Conservation (phyloP, 2,888 invertebrate species). For the Drosophila meridionalis region DNA sequence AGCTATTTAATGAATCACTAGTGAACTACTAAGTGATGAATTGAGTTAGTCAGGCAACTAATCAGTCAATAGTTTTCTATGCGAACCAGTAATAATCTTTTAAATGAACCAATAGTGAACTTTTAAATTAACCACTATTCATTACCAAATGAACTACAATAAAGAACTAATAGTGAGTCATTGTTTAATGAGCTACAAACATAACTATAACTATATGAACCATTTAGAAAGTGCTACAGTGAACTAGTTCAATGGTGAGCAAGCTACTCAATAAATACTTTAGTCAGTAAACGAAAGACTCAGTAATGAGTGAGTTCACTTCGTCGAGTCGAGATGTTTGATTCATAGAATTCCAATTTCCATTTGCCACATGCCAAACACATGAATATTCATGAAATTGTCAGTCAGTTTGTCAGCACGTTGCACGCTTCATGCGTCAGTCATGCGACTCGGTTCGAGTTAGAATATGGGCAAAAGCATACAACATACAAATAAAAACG, state of each 20-base stretch:
- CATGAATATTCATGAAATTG: neutral
- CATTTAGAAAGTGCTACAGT: neutral
- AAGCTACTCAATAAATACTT: neutral
- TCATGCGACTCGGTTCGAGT: slow-evolving; percentile 5
- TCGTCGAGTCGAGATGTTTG: neutral
- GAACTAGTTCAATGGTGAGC: neutral
- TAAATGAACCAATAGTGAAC: neutral
- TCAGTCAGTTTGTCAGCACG: neutral
- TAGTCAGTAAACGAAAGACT: neutral
- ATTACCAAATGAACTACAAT: too few species aligned
- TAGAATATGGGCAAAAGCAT: slow-evolving; percentile 20
- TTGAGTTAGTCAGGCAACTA: too few species aligned
- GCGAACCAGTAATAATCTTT: neutral
- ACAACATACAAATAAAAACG: slow-evolving; percentile 61
- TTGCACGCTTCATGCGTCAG: slow-evolving; percentile 20
- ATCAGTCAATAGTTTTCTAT: too few species aligned
- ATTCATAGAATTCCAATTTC: neutral
- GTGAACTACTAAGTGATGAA: neutral
- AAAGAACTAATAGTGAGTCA: too few species aligned
- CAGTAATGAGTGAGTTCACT: neutral
- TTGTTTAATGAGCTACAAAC: neutral
- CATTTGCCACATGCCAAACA: neutral
- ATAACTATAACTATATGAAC: neutral
- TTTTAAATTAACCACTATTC: too few species aligned
- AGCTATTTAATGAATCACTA: neutral